Base-by-base conservation (phyloP, 2,113 vertebrate species). In the Orientallactaga bullata region DNA sequence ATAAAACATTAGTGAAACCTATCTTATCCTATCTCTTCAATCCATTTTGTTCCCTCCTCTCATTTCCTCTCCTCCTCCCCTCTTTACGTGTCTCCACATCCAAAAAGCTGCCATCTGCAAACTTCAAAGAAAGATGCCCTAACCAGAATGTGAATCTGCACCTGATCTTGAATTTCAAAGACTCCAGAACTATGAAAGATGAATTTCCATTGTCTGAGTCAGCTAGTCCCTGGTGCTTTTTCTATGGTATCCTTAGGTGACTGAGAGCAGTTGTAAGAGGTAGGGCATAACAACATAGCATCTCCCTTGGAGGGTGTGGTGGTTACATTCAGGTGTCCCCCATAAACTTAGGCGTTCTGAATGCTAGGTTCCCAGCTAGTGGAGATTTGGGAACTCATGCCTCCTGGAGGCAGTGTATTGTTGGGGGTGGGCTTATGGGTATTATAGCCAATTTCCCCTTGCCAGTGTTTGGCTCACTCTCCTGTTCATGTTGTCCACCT, bases 31-130 rank as follows among this genome's bases (percentile, higher is more conserved):
- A 13, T 9, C 0, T 90, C 37, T 58, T 16, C 73, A 26, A 24
- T 10, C 37, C 17, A 4, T 7, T 24, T 73, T 12, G 42, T 47
- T 47, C 42, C 42, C n/a, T 69, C 73, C 30, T 16, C 77, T 5
- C 2, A 13, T 84, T 9, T 1, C 0, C 82, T 30, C 26, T 26
- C 51, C 32, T 63, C 11, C 1, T 26, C 4, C 2, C 15, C 0
- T 32, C 26, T 10, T 13, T n/a, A 5, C 5, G 13, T 8, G 30
- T 79, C n/a, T 0, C 23, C 23, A 51, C 7, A 51, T 55, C 23
- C 30, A 77, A 42, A 84, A 47, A 1, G 32, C 6, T 66, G 7
- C 9, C 4, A 17, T 12, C 37, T 76, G 17, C 82, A 90, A 89
- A 39, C 1, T 55, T 7, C 55, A 20, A 2, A 10, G 13, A 71